Base-by-base conservation (phyloP, 2,888 invertebrate genomes). In the Trypoxylon attenuatum region DNA sequence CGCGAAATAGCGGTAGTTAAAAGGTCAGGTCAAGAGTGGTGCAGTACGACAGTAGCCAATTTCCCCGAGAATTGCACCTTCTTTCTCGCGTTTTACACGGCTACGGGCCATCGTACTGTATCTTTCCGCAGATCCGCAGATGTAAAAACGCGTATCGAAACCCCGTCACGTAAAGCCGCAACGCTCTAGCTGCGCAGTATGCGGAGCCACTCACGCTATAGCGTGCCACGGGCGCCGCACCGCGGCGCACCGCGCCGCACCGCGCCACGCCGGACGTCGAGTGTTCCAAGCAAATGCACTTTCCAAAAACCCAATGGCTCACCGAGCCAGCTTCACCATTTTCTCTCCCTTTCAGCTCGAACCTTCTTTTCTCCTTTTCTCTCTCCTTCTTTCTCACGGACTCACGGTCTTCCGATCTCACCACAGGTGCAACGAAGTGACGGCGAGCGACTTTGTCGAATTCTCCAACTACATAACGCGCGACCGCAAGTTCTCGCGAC, bases 371-470 rank as follows among this genome's bases (percentile, higher is more conserved):
- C n/a, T n/a, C n/a, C n/a, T n/a, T n/a, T n/a, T n/a, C n/a, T n/a
- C n/a, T n/a, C n/a, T n/a, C n/a, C n/a, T n/a, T n/a, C n/a, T n/a
- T n/a, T n/a, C n/a, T n/a, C n/a, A n/a, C n/a, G n/a, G n/a, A n/a
- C n/a, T n/a, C n/a, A n/a, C n/a, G n/a, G n/a, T 25, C 8, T 33
- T 33, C 13, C 13, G n/a, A 1, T 33, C 5, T 23, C 62, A 61
- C 89, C 87, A 22, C 89, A 98, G 98, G 72, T 99, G 98, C 86
- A 95, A 95, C 81, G 94, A 94, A 59, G 91, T 92, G 45, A 94
- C 97, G 1, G 95, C 96, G 41, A 98, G 97, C 83, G 99, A 99
- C 88, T 98, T 94, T 88, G 95, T 99, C 52, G 96, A 98, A 87
- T 97, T 99, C 88, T 97, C 97, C 45, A 99, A 98, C 89, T 96